A percentile compares a stretch with the other conserved stretches of the same genome.
These are phyloP conservation scores for Cloeon dipterum DNA, from an alignment of 2,888 invertebrate species.

Conservation along the genomic window DNA sequence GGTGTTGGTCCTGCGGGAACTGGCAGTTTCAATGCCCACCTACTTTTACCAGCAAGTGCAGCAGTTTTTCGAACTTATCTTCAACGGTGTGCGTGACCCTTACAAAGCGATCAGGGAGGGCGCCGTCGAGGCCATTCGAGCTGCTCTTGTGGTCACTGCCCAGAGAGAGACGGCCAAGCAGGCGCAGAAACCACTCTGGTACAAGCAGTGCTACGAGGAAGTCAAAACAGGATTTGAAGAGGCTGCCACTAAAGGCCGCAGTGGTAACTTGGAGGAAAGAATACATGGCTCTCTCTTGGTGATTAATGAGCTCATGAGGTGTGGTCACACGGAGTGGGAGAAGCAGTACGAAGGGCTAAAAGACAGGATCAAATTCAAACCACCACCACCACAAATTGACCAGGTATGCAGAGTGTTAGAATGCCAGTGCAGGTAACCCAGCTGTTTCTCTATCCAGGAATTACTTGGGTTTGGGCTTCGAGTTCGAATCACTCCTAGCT, in stretches of 20 bases:
- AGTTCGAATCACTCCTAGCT: slow-evolving; percentile 3
- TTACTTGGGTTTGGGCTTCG: too few relatives aligned
- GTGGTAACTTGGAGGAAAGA: slow-evolving; percentile 66
- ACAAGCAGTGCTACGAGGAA: slow-evolving; percentile 82
- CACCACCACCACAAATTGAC: slow-evolving; percentile 6
- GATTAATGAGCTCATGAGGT: slow-evolving; percentile 78
- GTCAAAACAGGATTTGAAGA: slow-evolving; percentile 61
- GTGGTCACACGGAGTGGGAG: slow-evolving; percentile 76
- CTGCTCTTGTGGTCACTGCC: slow-evolving; percentile 82
- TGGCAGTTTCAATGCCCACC: slow-evolving; percentile 88
- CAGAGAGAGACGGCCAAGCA: slow-evolving; percentile 91
- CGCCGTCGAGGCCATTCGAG: slow-evolving; percentile 82
- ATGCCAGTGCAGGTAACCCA: slow-evolving; percentile 16
- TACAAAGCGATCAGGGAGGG: slow-evolving; percentile 80
- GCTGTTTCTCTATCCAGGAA: too few relatives aligned
- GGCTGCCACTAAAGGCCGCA: slow-evolving; percentile 37
- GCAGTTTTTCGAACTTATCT: slow-evolving; percentile 81
- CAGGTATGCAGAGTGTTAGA: slow-evolving; percentile 16
- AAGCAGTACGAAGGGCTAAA: slow-evolving; percentile 50
- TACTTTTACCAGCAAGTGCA: slow-evolving; percentile 92
- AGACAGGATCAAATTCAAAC: slow-evolving; percentile 23
- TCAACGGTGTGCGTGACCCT: slow-evolving; percentile 74
- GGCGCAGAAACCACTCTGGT: slow-evolving; percentile 73
- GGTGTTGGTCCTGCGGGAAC: slow-evolving; percentile 69
- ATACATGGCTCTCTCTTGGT: slow-evolving; percentile 83